Conservation (phyloP, 2,888 invertebrate species). For the Drosophila peninsularis region DNA sequence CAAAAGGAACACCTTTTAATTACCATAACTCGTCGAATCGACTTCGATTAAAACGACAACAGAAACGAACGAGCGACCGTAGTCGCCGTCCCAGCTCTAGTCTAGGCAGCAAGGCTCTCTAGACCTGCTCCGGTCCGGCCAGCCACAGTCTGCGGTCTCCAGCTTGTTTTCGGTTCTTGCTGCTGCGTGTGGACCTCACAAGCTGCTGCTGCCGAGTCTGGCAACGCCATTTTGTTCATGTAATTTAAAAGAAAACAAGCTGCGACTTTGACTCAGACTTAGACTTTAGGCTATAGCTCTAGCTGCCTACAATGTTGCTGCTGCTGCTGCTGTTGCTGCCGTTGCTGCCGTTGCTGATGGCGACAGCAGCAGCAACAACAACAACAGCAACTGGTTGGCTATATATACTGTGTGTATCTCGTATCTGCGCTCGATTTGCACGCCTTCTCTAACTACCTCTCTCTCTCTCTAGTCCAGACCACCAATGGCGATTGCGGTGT, state of each 20-base stretch:
- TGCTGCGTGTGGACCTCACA: conserved; percentile 72
- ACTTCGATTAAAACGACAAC: conserved; percentile 76
- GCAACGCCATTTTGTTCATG: conserved; percentile 70
- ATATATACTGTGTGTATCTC: conserved; percentile 51
- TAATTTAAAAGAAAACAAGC: conserved; percentile 54
- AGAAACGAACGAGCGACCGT: conserved; percentile 18
- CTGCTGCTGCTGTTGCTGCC: conserved; percentile 15
- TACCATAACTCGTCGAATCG: conserved; percentile 81
- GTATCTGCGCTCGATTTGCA: conserved; percentile 59
- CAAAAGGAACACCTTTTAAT: conserved; percentile 82
- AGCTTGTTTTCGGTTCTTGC: conserved; percentile 34
- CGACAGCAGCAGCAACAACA: conserved; percentile 15
- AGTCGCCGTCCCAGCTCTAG: conserved; percentile 1
- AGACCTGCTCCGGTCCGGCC: conserved; percentile 21
- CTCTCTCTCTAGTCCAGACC: conserved; percentile 32
- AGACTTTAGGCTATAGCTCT: conserved; percentile 16
- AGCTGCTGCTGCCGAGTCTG: conserved; percentile 32
- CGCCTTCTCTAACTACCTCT: conserved; percentile 43
- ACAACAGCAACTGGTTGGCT: conserved; percentile 17
- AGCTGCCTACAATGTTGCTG: conserved; percentile 23
- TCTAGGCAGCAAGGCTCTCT: conserved; percentile 29
- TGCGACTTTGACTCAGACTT: conserved; percentile 25
- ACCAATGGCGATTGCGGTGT: conserved; percentile 67
- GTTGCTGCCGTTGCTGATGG: conserved; percentile 17
- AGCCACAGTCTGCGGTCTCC: conserved; percentile 9